These are phyloP conservation scores for Parauchenoglanis punctatus DNA, from an alignment of 2,797 vertebrate species.

Conservation along the genomic window DNA sequence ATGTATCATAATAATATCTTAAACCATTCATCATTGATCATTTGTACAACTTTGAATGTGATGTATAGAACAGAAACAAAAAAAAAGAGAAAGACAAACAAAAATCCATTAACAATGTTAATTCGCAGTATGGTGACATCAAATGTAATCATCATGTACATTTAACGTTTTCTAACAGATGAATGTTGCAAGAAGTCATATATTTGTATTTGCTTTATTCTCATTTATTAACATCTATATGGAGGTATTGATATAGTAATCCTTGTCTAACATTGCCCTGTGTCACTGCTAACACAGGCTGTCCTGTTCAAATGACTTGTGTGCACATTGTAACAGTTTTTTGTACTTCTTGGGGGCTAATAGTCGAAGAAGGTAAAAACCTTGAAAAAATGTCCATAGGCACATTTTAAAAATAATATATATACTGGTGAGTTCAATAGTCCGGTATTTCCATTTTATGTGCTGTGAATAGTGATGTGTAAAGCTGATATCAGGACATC, in stretches of 20 bases:
- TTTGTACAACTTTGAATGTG: conserved; percentile 50
- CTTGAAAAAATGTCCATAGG: conserved; percentile 63
- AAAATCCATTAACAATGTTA: conserved; percentile 22
- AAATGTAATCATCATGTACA: conserved; percentile 35
- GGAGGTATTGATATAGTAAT: conserved; percentile 53
- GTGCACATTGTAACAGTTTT: conserved; percentile 57
- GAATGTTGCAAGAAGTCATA: conserved; percentile 55
- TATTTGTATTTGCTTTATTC: conserved; percentile 56
- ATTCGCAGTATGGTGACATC: conserved; percentile 38
- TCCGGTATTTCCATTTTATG: conserved; percentile 57
- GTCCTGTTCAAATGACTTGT: conserved; percentile 61
- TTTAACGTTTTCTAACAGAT: conserved; percentile 55
- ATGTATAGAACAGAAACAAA: conserved; percentile 4
- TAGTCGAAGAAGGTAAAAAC: conserved; percentile 62
- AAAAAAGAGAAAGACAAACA: neutral
- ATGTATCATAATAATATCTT: conserved; percentile 30
- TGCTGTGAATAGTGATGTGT: conserved; percentile 68
- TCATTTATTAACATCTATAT: conserved; percentile 57
- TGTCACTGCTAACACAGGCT: conserved; percentile 48
- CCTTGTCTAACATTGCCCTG: conserved; percentile 60
- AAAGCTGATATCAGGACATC: conserved; percentile 52
- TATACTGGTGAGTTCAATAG: conserved; percentile 58
- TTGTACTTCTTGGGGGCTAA: conserved; percentile 60
- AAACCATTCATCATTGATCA: conserved; percentile 20
- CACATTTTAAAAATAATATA: conserved; percentile 66